Conservation (phyloP, 2,888 invertebrate genomes). For the Aporophyla lueneburgensis region DNA sequence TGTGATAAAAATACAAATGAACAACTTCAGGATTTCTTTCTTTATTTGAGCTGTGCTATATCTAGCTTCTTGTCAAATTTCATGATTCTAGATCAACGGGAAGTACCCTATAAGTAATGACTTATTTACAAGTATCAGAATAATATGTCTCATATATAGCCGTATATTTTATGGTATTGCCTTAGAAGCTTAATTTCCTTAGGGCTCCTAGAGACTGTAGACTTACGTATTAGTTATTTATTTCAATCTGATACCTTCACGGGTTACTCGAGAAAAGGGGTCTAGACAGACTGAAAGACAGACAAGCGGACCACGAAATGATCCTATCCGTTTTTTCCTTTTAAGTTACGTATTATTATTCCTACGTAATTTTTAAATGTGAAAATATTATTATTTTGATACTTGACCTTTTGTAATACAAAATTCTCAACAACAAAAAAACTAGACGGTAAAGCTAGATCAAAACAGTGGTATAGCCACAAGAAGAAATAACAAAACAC, state of each 20-base stretch:
- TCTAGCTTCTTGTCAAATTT: not conserved
- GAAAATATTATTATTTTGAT: not conserved
- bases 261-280: too few relatives aligned
- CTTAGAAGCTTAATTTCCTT: too few relatives aligned
- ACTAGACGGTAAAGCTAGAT: not conserved
- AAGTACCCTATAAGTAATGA: not conserved
- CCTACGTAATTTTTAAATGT: not conserved
- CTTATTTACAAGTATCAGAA: not conserved
- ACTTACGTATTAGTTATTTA: too few relatives aligned
- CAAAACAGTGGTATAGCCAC: conserved; percentile 27
- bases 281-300: too few relatives aligned
- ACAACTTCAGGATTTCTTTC: not conserved
- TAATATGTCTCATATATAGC: too few relatives aligned
- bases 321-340: not conserved
- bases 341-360: not conserved
- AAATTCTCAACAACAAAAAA: not conserved
- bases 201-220: too few relatives aligned
- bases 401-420: not conserved
- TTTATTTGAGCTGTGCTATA: not conserved
- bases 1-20: not conserved
- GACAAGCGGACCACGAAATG: too few relatives aligned
- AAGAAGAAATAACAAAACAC: conserved; percentile 15
- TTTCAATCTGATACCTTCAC: too few relatives aligned
- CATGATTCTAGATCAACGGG: not conserved
- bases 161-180: too few relatives aligned